phyloP scores from a whole-genome alignment of 2,888 invertebrate genomes.

The Taphrorychus bicolor region DNA sequence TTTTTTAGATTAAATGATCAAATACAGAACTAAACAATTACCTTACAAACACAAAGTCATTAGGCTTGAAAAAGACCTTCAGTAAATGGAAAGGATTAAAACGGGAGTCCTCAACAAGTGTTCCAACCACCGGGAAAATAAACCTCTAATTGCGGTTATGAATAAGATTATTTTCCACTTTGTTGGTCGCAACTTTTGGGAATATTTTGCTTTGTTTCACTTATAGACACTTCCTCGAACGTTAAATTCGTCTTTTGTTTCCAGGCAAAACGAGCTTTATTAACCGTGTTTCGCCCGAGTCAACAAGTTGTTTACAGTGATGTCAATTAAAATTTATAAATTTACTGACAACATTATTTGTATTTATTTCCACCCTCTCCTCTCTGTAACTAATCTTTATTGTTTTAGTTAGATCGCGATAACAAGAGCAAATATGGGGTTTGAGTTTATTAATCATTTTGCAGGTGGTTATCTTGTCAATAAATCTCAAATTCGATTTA shows the following conservation, averaged over 20 bases:
- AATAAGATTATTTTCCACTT: slow-evolving; percentile 55
- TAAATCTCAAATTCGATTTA: neutral
- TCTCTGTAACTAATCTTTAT: no score
- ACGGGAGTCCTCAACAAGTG: slow-evolving; percentile 49
- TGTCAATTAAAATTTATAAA: slow-evolving; percentile 9
- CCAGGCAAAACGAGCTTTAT: slow-evolving; percentile 24
- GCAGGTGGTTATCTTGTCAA: slow-evolving; percentile 23
- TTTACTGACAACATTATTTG: neutral
- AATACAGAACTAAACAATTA: neutral
- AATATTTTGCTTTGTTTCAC: slow-evolving; percentile 53
- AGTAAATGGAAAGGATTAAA: slow-evolving; percentile 15
- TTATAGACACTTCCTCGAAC: slow-evolving; percentile 45
- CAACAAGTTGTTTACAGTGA: neutral
- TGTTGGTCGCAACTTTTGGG: slow-evolving; percentile 50
- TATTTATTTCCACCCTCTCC: neutral
- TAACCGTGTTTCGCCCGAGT: slow-evolving; percentile 19
- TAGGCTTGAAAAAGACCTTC: neutral
- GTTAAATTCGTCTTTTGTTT: slow-evolving; percentile 34
- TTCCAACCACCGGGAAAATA: slow-evolving; percentile 44
- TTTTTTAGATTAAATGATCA: neutral
- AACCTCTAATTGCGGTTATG: slow-evolving; percentile 53
- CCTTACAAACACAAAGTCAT: neutral
- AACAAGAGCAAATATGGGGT: slow-evolving; percentile 9
- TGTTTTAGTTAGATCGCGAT: neutral
- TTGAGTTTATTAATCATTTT: slow-evolving; percentile 21